Percentiles rank a stretch among this genome's conserved stretches.
Conservation (phyloP, 64 coral and sea anemone genomes). For the Montipora efflorescens region DNA sequence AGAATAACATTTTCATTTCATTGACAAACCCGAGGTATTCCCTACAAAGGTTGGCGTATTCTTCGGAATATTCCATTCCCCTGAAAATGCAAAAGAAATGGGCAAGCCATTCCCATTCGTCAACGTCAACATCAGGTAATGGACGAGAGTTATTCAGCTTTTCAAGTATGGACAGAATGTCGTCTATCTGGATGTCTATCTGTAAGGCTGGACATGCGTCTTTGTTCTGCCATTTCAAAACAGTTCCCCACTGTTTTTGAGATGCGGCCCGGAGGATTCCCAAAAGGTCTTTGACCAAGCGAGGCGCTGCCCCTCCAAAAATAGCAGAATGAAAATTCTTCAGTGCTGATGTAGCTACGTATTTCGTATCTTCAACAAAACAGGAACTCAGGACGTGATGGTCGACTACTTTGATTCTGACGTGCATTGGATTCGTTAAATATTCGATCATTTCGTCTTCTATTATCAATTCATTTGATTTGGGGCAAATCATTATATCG, state of each 20-base stretch:
- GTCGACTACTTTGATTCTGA: slow-evolving; percentile 16
- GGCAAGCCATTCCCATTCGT: slow-evolving; percentile 16
- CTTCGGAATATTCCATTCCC: not conserved
- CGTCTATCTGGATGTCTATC: not conserved
- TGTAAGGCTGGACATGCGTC: not conserved
- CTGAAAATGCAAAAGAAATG: not conserved
- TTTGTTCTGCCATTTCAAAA: not conserved
- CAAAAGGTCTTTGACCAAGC: not conserved
- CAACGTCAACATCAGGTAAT: not conserved
- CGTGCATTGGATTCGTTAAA: slow-evolving; percentile 40
- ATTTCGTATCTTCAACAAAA: slow-evolving; percentile 45
- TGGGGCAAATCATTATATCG: not conserved
- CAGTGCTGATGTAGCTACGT: slow-evolving; percentile 56
- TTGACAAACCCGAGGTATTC: not conserved
- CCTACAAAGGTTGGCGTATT: not conserved
- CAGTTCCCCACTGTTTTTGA: not conserved
- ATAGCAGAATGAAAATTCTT: slow-evolving; percentile 53
- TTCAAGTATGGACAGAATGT: not conserved
- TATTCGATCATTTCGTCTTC: slow-evolving; percentile 42
- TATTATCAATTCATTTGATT: not conserved
- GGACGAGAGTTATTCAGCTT: not conserved
- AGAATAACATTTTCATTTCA: not conserved
- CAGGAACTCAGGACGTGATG: slow-evolving; percentile 57
- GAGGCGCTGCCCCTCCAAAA: slow-evolving; percentile 24
- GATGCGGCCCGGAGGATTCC: not conserved